These are phyloP conservation scores for Bugula neritina DNA, from an alignment of 2,888 invertebrate genomes.

Conservation along the genomic window DNA sequence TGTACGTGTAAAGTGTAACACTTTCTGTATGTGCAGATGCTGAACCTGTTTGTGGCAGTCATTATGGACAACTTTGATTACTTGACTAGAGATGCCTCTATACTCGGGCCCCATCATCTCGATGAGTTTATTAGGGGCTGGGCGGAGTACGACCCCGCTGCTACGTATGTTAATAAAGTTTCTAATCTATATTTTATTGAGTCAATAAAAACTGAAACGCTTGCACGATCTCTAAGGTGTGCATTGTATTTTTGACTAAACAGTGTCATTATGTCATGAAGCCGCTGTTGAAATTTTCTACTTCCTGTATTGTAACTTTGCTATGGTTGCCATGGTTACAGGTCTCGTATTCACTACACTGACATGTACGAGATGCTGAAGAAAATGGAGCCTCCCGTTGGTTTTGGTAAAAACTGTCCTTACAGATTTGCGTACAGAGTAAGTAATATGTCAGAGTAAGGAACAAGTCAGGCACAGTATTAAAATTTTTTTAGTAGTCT, in stretches of 20 bases:
- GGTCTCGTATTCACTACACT: conserved; percentile 93
- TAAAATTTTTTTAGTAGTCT: too few species aligned
- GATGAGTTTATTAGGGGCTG: conserved; percentile 99
- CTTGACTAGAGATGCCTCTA: conserved; percentile 96
- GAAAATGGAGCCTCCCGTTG: conserved; percentile 98
- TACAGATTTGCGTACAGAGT: conserved; percentile 92
- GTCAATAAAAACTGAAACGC: too few species aligned
- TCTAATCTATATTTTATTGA: too few species aligned
- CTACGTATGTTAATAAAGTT: conserved; percentile 64
- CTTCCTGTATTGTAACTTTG: too few species aligned
- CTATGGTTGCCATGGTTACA: conserved; percentile 60
- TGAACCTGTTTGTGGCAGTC: conserved; percentile 99
- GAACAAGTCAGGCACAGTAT: too few species aligned
- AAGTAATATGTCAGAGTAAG: conserved; percentile 29
- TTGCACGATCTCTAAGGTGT: too few species aligned
- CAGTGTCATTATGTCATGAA: too few species aligned
- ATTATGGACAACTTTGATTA: conserved; percentile 99
- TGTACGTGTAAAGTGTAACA: too few species aligned
- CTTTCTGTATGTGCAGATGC: conserved; percentile 65
- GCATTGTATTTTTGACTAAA: too few species aligned
- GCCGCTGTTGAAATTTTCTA: too few species aligned
- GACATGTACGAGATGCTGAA: conserved; percentile 99
- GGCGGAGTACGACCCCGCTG: conserved; percentile 99
- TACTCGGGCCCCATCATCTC: conserved; percentile 98
- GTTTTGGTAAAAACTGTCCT: conserved; percentile 99